Percentiles rank a stretch among this genome's conserved stretches.
These are phyloP conservation scores for Eurypyga helias DNA, from an alignment of 2,113 vertebrate species.

Conservation along the genomic window DNA sequence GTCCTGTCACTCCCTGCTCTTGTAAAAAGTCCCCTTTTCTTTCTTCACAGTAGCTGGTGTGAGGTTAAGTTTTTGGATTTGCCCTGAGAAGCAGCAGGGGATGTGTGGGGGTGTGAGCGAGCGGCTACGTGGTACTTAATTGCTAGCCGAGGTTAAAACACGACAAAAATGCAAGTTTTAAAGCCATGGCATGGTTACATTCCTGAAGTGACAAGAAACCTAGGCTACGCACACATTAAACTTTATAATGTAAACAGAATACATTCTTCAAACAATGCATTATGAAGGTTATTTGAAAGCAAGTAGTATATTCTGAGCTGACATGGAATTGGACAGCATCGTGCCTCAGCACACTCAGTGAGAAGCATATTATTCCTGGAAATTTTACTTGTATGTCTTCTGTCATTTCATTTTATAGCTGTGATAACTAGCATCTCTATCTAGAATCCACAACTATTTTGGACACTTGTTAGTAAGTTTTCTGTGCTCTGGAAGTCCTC, in stretches of 20 bases:
- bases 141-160: too few relatives aligned
- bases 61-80: too few relatives aligned
- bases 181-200: neutral
- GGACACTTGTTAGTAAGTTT: neutral
- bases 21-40: too few relatives aligned
- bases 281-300: neutral
- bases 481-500: neutral
- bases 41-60: too few relatives aligned
- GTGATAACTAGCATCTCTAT: neutral
- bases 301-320: neutral
- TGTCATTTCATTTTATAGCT: neutral
- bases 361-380: neutral
- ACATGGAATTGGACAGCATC: neutral
- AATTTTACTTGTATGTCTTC: neutral
- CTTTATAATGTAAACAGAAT: neutral
- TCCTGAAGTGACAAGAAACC: neutral
- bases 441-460: neutral
- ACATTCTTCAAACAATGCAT: neutral
- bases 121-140: too few relatives aligned
- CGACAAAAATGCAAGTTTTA: neutral
- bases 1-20: too few relatives aligned
- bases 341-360: neutral
- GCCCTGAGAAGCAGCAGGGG: too few relatives aligned
- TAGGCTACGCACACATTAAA: neutral
- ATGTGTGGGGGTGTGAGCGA: too few relatives aligned